These are phyloP conservation scores for Smittia sp. DNA, from an alignment of 2,888 invertebrate genomes.

Conservation along the genomic window DNA sequence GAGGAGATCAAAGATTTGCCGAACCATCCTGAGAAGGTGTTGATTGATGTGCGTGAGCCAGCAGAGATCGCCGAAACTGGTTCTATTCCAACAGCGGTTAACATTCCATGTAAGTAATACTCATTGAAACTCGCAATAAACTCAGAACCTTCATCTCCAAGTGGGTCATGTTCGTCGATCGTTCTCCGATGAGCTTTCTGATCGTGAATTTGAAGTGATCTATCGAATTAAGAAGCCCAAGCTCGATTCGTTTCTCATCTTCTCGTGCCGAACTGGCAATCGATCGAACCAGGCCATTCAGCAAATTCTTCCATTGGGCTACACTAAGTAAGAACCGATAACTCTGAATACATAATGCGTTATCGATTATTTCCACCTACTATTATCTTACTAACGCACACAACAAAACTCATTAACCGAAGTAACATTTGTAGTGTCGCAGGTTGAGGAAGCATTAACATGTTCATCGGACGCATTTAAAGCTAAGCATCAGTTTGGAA, in stretches of 20 bases:
- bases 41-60: slow-evolving; percentile 76
- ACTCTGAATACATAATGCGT: background rate
- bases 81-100: slow-evolving; percentile 69
- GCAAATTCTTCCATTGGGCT: slow-evolving; percentile 46
- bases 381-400: background rate
- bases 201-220: slow-evolving; percentile 46
- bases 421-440: background rate
- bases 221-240: slow-evolving; percentile 56
- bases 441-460: slow-evolving; percentile 47
- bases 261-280: slow-evolving; percentile 65
- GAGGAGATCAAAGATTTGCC: slow-evolving; percentile 56
- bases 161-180: slow-evolving; percentile 22
- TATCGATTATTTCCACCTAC: background rate
- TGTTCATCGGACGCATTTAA: slow-evolving; percentile 49
- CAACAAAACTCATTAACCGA: background rate
- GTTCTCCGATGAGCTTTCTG: slow-evolving; percentile 14
- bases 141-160: background rate
- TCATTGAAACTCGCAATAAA: slow-evolving; percentile 8
- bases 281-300: slow-evolving; percentile 61
- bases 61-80: slow-evolving; percentile 69
- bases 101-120: slow-evolving; percentile 67
- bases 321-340: slow-evolving; percentile 32
- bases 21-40: slow-evolving; percentile 55
- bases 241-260: slow-evolving; percentile 58
- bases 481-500: slow-evolving; percentile 54